Evolutionary conservation across 2,888 invertebrate species (phyloP), one percentile per base, ranked within the genome.

Genomic region (Lithophane socia): DNA sequence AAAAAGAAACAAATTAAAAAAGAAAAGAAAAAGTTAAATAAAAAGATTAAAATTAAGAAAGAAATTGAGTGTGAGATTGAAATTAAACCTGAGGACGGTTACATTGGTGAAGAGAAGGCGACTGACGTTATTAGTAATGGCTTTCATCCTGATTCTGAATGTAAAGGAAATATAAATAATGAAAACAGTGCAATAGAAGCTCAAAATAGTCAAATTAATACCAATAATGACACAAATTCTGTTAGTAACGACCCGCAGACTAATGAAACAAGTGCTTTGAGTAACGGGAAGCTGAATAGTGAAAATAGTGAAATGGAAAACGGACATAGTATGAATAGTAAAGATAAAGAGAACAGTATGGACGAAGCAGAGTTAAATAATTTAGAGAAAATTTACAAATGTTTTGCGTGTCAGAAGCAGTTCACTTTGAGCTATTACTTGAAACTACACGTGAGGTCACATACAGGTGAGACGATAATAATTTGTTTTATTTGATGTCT

Each of bases 81-180:
- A 75, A 95, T 96, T 0, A 96, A 96, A 80, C 96, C 96, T 0
- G 96, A 96, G 87, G 96, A 96, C 0, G 96, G 96, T 0, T 96
- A 95, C 58, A 96, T 96, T 52, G 96, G 96, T 10, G 93, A 89
- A 2, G 94, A 94, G 52, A 94, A 90, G 75, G 93, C 94, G 0
- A 56, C 87, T 0, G 93, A 95, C 16, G 92, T 90, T 76, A 79
- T 84, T 3, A 80, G 77, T 70, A 79, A 83, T 5, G 72, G 47
- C 8, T 71, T 21, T 0, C 54, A 72, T 42, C 4, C 8, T 1
- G 64, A 77, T 18, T 3, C 37, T 29, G 76, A 70, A 75, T 47
- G 29, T 61, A 83, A 71, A 54, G 82, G 60, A 9, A 77, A 44
- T 44, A 13, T 37, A 10, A 67, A 56, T 72, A 80, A 65, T 7